Evolutionary conservation across 2,888 invertebrate species (phyloP).

Genomic region (Galerucella calmariensis): DNA sequence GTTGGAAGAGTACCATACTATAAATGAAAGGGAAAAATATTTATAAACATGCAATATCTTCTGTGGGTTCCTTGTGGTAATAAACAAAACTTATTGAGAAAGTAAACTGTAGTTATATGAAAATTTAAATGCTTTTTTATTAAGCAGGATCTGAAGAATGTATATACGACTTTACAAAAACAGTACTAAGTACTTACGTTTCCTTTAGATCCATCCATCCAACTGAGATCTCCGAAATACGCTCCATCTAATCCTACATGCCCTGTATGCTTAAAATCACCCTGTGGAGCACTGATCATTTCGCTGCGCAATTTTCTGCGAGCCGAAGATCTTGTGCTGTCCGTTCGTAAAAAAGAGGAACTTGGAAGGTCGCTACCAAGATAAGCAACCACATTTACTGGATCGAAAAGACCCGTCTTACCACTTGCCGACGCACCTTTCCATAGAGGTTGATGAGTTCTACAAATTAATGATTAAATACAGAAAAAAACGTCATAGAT

Average conservation of each 20-base stretch:
- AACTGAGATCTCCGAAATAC: conserved; percentile 93
- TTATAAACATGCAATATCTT: background rate
- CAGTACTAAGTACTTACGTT: conserved; percentile 54
- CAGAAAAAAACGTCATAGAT: conserved; percentile 7
- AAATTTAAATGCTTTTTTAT: too few species aligned
- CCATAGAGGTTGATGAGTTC: conserved; percentile 80
- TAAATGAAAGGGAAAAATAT: conserved; percentile 35
- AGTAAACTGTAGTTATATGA: too few species aligned
- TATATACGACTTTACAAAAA: too few species aligned
- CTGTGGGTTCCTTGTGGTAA: background rate
- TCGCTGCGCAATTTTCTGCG: conserved; percentile 80
- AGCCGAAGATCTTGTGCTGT: conserved; percentile 72
- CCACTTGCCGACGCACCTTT: conserved; percentile 90
- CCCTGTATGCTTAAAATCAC: conserved; percentile 93
- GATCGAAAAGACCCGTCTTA: conserved; percentile 93
- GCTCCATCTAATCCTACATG: conserved; percentile 98
- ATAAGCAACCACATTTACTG: conserved; percentile 88
- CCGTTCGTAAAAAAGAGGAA: conserved; percentile 67
- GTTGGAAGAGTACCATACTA: conserved; percentile 84
- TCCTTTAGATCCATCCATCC: conserved; percentile 71
- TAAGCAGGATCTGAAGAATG: too few species aligned
- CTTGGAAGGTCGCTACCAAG: conserved; percentile 80
- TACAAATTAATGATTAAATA: conserved; percentile 44
- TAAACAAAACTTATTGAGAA: too few species aligned
- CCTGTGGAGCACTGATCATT: conserved; percentile 97